Conservation (phyloP, 2,888 invertebrate species). For the Mimumesa dahlbomi region DNA sequence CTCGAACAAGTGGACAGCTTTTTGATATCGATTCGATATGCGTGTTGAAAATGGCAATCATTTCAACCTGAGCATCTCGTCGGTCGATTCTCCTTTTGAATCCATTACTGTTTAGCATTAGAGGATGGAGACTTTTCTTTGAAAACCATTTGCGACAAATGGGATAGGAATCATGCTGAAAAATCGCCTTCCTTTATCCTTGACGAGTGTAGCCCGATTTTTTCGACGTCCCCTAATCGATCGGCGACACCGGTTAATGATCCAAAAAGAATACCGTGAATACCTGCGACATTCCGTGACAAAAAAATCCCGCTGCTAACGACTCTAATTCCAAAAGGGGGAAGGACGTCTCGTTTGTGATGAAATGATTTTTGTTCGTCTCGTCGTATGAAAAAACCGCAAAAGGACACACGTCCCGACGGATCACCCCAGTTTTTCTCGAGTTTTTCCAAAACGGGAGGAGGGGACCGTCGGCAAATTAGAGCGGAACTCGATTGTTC, state of each 20-base stretch:
- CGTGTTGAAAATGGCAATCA: too few relatives aligned
- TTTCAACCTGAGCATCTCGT: too few relatives aligned
- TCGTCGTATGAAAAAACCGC: slow-evolving; percentile 32
- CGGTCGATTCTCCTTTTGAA: too few relatives aligned
- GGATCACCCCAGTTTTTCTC: slow-evolving; percentile 42
- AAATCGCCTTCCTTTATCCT: slow-evolving; percentile 4
- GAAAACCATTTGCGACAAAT: too few relatives aligned
- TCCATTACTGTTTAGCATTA: too few relatives aligned
- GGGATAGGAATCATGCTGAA: slow-evolving; percentile 4
- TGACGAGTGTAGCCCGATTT: background rate
- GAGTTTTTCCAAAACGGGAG: slow-evolving; percentile 14
- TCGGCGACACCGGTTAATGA: slow-evolving; percentile 10
- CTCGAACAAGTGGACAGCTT: too few relatives aligned
- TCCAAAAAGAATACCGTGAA: background rate
- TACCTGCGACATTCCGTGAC: background rate
- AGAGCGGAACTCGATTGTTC: slow-evolving; percentile 67
- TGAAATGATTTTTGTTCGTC: slow-evolving; percentile 13
- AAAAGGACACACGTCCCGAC: slow-evolving; percentile 41
- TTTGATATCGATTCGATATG: too few relatives aligned
- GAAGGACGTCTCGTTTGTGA: slow-evolving; percentile 6
- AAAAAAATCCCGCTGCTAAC: slow-evolving; percentile 10
- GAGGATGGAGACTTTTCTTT: too few relatives aligned
- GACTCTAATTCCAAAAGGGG: slow-evolving; percentile 1
- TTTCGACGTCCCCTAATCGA: slow-evolving; percentile 1
- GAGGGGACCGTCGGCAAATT: slow-evolving; percentile 59